These are phyloP conservation scores for Sorex maritimensis DNA, from an alignment of 2,797 vertebrate genomes.

Conservation along the genomic window DNA sequence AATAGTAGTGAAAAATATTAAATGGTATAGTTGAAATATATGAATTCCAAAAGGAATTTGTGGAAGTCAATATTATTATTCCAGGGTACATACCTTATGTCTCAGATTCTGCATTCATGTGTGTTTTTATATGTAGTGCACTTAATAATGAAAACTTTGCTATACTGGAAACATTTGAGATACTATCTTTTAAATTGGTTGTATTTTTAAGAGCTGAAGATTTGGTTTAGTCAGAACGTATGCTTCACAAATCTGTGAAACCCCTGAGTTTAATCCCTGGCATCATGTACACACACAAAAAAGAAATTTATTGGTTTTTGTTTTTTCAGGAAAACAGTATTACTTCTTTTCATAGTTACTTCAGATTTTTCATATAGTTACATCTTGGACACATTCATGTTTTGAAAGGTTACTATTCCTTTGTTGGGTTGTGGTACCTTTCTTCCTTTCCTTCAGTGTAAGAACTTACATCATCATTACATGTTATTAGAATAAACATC, in stretches of 20 bases:
- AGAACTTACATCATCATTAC: constrained; percentile 37
- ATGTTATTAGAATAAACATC: constrained; percentile 30
- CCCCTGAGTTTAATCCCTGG: too few relatives aligned
- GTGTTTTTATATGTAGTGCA: not conserved
- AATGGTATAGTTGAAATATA: constrained; percentile 45
- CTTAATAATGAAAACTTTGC: not conserved
- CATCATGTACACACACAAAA: too few relatives aligned
- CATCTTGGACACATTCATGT: constrained; percentile 10
- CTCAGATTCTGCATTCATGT: not conserved
- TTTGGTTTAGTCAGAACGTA: too few relatives aligned
- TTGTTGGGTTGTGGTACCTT: constrained; percentile 57
- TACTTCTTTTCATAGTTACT: not conserved
- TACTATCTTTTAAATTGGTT: not conserved
- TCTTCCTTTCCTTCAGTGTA: not conserved
- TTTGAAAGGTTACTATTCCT: not conserved
- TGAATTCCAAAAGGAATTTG: constrained; percentile 52
- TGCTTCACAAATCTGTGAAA: too few relatives aligned
- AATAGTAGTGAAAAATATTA: constrained; percentile 22
- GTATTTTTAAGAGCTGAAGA: not conserved
- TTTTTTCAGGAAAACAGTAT: not conserved
- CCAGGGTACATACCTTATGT: not conserved
- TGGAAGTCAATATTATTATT: not conserved
- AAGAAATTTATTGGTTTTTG: too few relatives aligned
- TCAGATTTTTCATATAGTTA: not conserved
- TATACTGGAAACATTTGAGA: not conserved